A percentile compares a stretch with the other conserved stretches of the same genome.
Conservation (phyloP, 2,888 invertebrate species). For the Noctua comes region DNA sequence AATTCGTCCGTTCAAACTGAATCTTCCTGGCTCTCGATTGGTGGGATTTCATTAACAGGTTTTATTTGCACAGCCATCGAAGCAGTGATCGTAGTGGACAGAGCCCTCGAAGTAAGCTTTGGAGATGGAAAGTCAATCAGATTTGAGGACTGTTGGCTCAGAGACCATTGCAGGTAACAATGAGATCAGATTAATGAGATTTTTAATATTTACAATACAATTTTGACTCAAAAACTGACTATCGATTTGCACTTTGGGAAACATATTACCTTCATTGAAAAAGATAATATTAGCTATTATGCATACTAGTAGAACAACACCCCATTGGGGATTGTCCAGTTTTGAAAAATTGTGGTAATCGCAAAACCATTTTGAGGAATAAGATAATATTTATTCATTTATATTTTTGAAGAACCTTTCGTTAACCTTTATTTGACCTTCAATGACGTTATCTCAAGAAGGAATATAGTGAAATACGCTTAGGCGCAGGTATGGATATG, state of each 20-base stretch:
- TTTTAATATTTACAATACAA: neutral
- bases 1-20: constrained; percentile 34
- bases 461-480: no score
- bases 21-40: constrained; percentile 21
- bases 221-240: neutral
- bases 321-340: no score
- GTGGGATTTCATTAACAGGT: constrained; percentile 51
- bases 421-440: no score
- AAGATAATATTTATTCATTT: no score
- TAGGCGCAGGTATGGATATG: no score
- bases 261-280: neutral
- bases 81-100: constrained; percentile 63
- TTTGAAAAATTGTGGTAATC: no score
- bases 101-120: constrained; percentile 73
- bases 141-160: constrained; percentile 89
- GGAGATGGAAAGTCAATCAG: constrained; percentile 71
- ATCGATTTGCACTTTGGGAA: neutral
- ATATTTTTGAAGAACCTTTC: no score
- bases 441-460: no score
- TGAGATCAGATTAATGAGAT: neutral
- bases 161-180: constrained; percentile 91
- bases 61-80: constrained; percentile 64
- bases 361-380: no score
- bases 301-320: no score
- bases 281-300: neutral